Evolutionary conservation across 2,888 invertebrate species (phyloP), one percentile per base, ranked within the genome.

Genomic region (Geotrupes spiniger): DNA sequence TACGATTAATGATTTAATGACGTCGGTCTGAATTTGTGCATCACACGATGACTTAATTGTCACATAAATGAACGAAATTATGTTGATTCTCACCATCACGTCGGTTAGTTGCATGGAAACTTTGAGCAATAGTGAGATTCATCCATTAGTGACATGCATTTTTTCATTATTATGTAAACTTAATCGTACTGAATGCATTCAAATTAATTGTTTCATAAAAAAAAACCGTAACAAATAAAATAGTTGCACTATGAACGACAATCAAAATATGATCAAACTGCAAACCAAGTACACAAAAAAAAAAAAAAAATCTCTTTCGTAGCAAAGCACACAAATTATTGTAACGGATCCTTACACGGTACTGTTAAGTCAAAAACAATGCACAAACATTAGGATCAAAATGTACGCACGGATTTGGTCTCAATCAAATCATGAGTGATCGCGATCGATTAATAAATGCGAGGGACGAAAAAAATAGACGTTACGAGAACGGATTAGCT

Each of bases 401-500:
- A 38, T 21, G 21, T 6, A 21, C 21, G 21, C 21, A 21, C 21
- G 21, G 21, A 21, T 21, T 21, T 21, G 21, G 21, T 21, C 21
- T 21, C 21, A 21, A 21, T 21, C 21, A 21, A 21, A 21, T 21
- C 21, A 21, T 21, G 6, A 21, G 6, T 21, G 21, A n/a, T 28
- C 38, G 37, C 38, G 37, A 44, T 38, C 29, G 38, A 17, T 44
- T 38, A 38, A 44, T 17, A 10, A 27, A 43, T 43, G 36, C 36
- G 11, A 12, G 36, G 15, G 9, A 33, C 10, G 25, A 42, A 48
- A 48, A 46, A 49, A 52, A 43, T 21, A 42, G 41, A 51, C 43
- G 37, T 40, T 42, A 46, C 31, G 33, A 41, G 39, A n/a, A 12
- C 10, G 40, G 46, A 61, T 59, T 61, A 59, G 59, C 59, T 56